phyloP scores from a whole-genome alignment of 2,113 vertebrate genomes.

The Ailurus styani region DNA sequence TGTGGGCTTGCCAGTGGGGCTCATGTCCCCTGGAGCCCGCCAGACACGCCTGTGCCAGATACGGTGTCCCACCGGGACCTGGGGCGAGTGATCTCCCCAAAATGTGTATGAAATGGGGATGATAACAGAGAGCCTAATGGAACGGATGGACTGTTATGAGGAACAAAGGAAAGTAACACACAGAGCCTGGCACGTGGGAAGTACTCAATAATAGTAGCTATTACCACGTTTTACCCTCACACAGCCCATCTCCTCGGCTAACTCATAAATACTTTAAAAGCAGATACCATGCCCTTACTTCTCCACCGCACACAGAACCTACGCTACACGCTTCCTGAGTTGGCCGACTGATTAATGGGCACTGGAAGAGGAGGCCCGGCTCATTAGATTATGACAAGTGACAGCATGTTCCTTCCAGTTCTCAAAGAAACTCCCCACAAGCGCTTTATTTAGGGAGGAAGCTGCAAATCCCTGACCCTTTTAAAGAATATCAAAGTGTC shows the following conservation, averaged over 20 bases:
- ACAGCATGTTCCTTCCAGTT: conserved; percentile 15
- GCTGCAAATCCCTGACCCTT: background rate
- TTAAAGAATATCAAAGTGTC: background rate
- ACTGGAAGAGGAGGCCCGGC: background rate
- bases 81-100: background rate
- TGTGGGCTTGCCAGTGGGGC: too few relatives aligned
- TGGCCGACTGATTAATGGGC: background rate
- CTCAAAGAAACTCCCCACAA: background rate
- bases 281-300: background rate
- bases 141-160: background rate
- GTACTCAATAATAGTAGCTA: background rate
- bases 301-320: background rate
- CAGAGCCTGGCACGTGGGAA: background rate
- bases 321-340: background rate
- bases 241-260: background rate
- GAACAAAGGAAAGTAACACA: background rate
- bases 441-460: background rate
- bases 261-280: background rate
- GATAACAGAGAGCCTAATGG: background rate
- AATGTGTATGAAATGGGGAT: background rate
- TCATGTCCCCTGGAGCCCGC: background rate
- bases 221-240: background rate
- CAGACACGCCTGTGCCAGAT: background rate
- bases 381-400: background rate
- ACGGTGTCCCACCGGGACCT: background rate